These are phyloP conservation scores for Lepidocolaptes lacrymiger DNA, from an alignment of 2,797 vertebrate species.

Conservation along the genomic window DNA sequence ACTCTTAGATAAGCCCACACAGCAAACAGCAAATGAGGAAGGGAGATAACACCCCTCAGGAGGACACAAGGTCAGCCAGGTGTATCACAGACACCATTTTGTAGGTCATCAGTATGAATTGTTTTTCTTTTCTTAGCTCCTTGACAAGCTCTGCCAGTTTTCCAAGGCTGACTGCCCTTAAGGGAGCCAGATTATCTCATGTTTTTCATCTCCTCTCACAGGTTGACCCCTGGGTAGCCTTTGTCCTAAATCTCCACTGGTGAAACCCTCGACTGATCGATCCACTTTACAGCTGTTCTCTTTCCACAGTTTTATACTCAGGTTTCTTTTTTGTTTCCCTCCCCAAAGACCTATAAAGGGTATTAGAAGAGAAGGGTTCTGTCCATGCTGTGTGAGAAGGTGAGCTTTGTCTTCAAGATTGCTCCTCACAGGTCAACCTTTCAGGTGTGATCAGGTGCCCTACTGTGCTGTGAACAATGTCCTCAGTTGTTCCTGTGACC, in stretches of 20 bases:
- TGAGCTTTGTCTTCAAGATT: not conserved
- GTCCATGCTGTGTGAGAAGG: rapidly evolving
- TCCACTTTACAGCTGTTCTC: not conserved
- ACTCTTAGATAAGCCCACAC: not conserved
- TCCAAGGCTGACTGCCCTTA: not conserved
- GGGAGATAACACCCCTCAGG: rapidly evolving
- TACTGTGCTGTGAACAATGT: not conserved
- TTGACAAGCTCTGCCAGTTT: not conserved
- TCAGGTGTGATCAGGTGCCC: not conserved
- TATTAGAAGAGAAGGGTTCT: not conserved
- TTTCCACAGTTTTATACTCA: not conserved
- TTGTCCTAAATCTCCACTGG: not conserved
- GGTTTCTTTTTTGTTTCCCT: rapidly evolving
- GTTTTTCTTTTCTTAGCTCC: not conserved
- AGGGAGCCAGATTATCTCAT: not conserved
- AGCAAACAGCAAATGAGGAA: not conserved
- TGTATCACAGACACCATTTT: not conserved
- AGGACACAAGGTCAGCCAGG: not conserved
- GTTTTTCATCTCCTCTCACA: not conserved
- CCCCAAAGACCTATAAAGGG: rapidly evolving
- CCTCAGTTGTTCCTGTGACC: too few species aligned
- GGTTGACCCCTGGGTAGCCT: not conserved
- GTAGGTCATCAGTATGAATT: not conserved
- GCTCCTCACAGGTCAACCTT: not conserved
- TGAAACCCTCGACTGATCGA: not conserved